These are phyloP conservation scores for Dendrolimus kikuchii DNA, from an alignment of 1,140 invertebrate species.

Conservation along the genomic window DNA sequence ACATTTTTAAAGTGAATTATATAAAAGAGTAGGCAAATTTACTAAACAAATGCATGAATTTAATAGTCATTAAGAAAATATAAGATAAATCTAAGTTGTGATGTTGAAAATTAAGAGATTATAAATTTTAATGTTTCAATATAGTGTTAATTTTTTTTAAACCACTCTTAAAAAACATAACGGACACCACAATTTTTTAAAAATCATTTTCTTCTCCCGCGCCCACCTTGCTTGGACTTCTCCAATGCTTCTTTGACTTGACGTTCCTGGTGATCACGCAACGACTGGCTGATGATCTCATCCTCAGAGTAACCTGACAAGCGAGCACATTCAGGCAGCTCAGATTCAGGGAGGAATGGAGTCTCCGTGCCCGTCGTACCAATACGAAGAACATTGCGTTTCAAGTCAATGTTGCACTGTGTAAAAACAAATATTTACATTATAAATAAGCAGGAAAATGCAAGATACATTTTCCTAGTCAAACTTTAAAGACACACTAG, in stretches of 20 bases:
- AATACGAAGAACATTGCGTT: slow-evolving; percentile 90
- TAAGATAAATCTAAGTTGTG: too few species aligned
- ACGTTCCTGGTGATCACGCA: slow-evolving; percentile 42
- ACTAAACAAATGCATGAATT: too few species aligned
- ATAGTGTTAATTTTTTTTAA: too few species aligned
- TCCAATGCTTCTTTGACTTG: slow-evolving; percentile 69
- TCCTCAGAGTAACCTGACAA: slow-evolving; percentile 75
- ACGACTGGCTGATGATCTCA: slow-evolving; percentile 60
- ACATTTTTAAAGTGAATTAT: too few species aligned
- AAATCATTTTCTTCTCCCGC: slow-evolving; percentile 43
- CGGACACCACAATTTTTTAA: too few species aligned
- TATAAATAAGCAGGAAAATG: not conserved
- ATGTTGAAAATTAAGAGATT: too few species aligned
- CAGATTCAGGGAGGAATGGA: slow-evolving; percentile 89
- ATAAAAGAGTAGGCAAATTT: too few species aligned
- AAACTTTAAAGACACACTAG: too few species aligned
- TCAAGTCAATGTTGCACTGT: slow-evolving; percentile 94
- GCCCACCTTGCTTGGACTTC: slow-evolving; percentile 68
- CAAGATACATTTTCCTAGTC: too few species aligned
- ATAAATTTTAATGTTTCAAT: too few species aligned
- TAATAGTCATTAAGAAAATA: too few species aligned
- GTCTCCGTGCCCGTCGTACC: slow-evolving; percentile 97
- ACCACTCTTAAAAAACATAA: too few species aligned
- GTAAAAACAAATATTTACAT: slow-evolving; percentile 5
- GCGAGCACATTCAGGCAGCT: slow-evolving; percentile 78